Evolutionary conservation across 2,888 invertebrate genomes (phyloP), one percentile per base, ranked within the genome.

Genomic region (Dichetophora obliterata): DNA sequence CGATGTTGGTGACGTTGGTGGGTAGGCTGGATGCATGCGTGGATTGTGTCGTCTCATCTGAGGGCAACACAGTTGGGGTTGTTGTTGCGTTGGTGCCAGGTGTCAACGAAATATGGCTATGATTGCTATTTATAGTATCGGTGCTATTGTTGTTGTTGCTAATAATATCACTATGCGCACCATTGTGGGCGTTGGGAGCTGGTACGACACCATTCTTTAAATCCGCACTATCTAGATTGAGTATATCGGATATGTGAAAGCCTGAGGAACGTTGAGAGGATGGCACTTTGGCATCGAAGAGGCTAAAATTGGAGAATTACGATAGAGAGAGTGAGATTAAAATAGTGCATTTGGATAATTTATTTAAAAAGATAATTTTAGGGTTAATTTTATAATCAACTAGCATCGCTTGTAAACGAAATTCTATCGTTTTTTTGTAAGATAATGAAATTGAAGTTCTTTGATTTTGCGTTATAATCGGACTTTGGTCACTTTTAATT

Each of bases 201-300:
- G 76, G 72, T 5, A 83, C 86, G 22, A 84, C 85, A 16, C 84
- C 86, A 76, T 85, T 87, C 81, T 89, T 89, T 34, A 89, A 81
- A 54, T 89, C 88, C 16, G 87, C 91, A 82, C 95, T 95, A 85
- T 96, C 96, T 84, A 98, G 91, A 84, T 98, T 97, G 85, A 98
- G 91, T 85, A 98, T 97, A 89, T 98, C 97, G 83, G 96, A 95
- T 85, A 98, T 97, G 86, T 96, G 96, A 90, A 98, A 98, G 78
- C 97, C 95, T 52, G 93, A 93, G 61, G 94, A 94, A 0, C 95
- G 92, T 83, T 94, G 94, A 73, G 93, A 93, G 8, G 88, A 85
- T 43, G 88, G 88, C 75, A 89, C 86, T 83, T 89, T 89, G 63
- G 88, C 94, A 88, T 96, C 96, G 87, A 96, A 90, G 78, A 96